Conservation (phyloP, 2,113 vertebrate species). For the Brachypteracias leptosomus region DNA sequence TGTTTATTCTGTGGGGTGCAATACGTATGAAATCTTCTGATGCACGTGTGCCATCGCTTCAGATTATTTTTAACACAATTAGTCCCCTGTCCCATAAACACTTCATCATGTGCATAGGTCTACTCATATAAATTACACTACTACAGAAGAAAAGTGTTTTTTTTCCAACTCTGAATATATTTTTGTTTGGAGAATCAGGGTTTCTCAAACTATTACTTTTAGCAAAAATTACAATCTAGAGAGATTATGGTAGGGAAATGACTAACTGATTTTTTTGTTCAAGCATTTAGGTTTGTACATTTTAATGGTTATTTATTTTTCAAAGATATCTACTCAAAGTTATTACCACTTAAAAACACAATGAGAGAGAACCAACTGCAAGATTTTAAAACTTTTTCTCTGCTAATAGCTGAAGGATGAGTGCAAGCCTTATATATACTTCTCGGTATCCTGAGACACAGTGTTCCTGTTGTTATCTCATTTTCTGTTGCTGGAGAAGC, state of each 20-base stretch:
- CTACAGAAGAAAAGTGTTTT: not conserved
- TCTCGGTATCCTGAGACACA: not conserved
- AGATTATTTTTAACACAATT: not conserved
- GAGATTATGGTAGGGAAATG: not conserved
- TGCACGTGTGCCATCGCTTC: not conserved
- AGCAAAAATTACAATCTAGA: not conserved
- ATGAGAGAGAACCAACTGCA: not conserved
- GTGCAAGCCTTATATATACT: not conserved
- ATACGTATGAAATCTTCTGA: not conserved
- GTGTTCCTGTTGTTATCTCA: not conserved
- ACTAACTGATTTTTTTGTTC: not conserved
- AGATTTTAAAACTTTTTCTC: not conserved
- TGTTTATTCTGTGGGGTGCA: constrained; percentile 62
- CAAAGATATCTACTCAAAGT: not conserved
- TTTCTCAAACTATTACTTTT: not conserved
- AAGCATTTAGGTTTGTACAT: not conserved
- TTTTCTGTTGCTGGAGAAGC: not conserved
- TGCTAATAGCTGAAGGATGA: not conserved
- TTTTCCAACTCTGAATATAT: not conserved
- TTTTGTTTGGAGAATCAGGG: not conserved
- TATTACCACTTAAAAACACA: not conserved
- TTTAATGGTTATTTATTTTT: not conserved
- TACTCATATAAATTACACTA: not conserved
- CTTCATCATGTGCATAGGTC: not conserved
- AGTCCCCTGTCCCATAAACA: not conserved